Percentiles rank a stretch among this genome's conserved stretches.
These are phyloP conservation scores for Chymomyza amoena DNA, from an alignment of 2,888 invertebrate species.

Conservation along the genomic window DNA sequence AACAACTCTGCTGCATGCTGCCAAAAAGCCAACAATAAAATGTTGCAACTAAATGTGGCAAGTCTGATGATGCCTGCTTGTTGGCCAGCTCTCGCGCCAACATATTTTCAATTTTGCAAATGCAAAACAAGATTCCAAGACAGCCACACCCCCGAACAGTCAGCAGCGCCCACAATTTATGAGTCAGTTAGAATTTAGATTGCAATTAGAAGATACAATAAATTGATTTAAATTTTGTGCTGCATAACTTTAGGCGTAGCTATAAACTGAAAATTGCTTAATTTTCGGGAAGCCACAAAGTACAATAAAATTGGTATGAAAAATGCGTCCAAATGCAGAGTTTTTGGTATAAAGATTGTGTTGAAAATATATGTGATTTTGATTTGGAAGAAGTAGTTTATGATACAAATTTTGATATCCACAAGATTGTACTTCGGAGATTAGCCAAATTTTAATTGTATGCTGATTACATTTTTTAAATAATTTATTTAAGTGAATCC, in stretches of 20 bases:
- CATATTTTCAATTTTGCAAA: conserved; percentile 68
- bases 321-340: no score
- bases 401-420: no score
- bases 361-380: no score
- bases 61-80: conserved; percentile 15
- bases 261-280: neutral
- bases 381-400: no score
- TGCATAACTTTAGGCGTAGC: conserved; percentile 32
- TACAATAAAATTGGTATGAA: no score
- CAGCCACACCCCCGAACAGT: neutral
- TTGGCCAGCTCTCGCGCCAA: conserved; percentile 32
- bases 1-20: conserved; percentile 36
- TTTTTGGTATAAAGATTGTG: no score
- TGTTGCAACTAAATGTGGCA: conserved; percentile 71
- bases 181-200: neutral
- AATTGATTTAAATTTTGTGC: conserved; percentile 1
- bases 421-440: no score
- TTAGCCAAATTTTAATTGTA: no score
- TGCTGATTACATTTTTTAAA: no score
- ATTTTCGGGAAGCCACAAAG: no score
- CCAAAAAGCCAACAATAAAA: conserved; percentile 73
- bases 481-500: no score
- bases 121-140: conserved; percentile 61
- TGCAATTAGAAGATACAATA: neutral
- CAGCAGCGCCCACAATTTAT: conserved; percentile 48